Evolutionary conservation across 1,140 invertebrate genomes (phyloP), one percentile per base, ranked within the genome.

Genomic region (Brachionus koreanus): DNA sequence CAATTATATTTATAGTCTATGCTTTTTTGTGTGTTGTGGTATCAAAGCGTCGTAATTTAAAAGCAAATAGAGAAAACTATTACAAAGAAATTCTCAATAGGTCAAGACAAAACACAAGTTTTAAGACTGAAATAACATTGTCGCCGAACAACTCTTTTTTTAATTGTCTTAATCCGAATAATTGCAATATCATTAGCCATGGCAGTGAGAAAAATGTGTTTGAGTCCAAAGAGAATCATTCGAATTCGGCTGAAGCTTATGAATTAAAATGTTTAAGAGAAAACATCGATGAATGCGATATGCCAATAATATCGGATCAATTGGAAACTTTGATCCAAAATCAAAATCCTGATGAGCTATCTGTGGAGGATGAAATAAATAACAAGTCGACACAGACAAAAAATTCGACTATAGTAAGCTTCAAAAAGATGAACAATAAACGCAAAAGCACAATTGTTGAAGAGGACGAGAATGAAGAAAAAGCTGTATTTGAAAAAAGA

Each of bases 1-100:
- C 76, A n/a, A 16, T 79, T 12, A 79, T 79, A 7, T 79, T 79
- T 29, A 43, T 79, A 5, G n/a, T 79, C 19, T 79, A 79, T n/a
- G 49, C 49, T 42, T 61, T 79, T 65, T 39, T 79, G 37, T 79
- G 49, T 79, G 23, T 39, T 13, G 33, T 61, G 19, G 76, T 79
- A 6, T 42, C 49, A 9, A 79, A 43, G 19, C 76, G 76, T 16
- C 76, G 61, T 10, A 39, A 43, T 61, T n/a, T 79, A 65, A 79
- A 79, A 12, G 49, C 33, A 12, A 79, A 61, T 42, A 49, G 76
- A 39, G 46, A 79, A 37, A 79, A 61, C 13, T 79, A 79, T 43
- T 79, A 79, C 19, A 57, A 79, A 43, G 35, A 79, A 57, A 79
- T 79, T 13, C 12, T 79, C 3, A 2, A 61, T n/a, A 79, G 61